These are phyloP conservation scores for Lutraria rhynchaena DNA, from an alignment of 1,140 invertebrate species.

Conservation along the genomic window DNA sequence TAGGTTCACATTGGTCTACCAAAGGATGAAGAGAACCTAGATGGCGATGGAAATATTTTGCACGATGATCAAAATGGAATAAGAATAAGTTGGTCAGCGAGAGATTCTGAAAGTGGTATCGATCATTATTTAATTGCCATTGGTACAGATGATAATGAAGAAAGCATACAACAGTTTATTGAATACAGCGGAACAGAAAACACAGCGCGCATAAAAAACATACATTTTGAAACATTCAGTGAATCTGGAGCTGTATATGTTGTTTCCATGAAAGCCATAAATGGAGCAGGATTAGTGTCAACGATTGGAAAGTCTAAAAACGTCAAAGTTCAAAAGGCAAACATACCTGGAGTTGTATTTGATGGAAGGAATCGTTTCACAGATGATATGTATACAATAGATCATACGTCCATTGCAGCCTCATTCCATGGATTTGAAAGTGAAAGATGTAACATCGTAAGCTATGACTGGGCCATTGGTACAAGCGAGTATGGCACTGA, in stretches of 20 bases:
- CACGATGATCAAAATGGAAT: constrained; percentile 59
- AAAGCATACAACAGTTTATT: constrained; percentile 1
- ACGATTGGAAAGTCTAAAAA: constrained; percentile 34
- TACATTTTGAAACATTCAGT: not conserved
- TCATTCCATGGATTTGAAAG: constrained; percentile 65
- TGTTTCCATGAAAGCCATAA: constrained; percentile 52
- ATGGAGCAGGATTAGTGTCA: constrained; percentile 60
- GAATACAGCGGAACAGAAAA: constrained; percentile 9
- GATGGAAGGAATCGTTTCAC: constrained; percentile 55
- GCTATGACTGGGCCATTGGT: constrained; percentile 66
- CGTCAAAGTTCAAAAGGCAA: constrained; percentile 57
- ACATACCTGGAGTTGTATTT: constrained; percentile 61
- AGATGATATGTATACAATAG: constrained; percentile 53
- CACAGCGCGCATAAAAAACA: constrained; percentile 25
- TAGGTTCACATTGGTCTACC: constrained; percentile 61
- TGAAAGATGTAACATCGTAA: constrained; percentile 63
- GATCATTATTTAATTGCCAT: constrained; percentile 50
- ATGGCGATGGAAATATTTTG: constrained; percentile 57
- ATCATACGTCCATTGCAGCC: constrained; percentile 54
- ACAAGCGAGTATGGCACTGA: constrained; percentile 32
- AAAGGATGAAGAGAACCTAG: constrained; percentile 64
- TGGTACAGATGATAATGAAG: constrained; percentile 6
- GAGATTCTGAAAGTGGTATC: constrained; percentile 64
- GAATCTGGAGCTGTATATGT: constrained; percentile 38
- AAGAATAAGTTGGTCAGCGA: constrained; percentile 61